Conservation (phyloP, 2,113 vertebrate species). For the Rhynchomys soricoides region DNA sequence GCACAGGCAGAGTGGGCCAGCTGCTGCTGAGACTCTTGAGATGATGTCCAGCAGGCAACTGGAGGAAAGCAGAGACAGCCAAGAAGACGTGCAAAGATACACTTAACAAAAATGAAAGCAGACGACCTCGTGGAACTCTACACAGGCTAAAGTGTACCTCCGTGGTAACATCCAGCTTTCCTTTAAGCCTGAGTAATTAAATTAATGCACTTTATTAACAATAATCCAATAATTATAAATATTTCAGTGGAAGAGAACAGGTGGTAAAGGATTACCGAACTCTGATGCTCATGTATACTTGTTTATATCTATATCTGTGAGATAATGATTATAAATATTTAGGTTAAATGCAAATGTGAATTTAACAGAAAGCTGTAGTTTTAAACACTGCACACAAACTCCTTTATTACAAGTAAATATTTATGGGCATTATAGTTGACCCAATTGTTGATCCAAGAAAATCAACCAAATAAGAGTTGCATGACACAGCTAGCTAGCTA, state of each 20-base stretch:
- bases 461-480: neutral
- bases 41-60: neutral
- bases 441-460: neutral
- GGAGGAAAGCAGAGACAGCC: neutral
- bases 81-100: neutral
- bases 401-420: neutral
- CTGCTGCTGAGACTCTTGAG: neutral
- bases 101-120: neutral
- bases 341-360: neutral
- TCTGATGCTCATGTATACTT: neutral
- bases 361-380: neutral
- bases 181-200: neutral
- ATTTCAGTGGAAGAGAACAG: neutral
- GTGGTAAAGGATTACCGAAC: neutral
- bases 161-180: rapidly evolving
- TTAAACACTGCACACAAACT: neutral
- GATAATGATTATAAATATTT: neutral
- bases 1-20: rapidly evolving
- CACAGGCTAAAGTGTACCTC: neutral
- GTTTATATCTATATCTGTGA: neutral
- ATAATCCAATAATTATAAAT: neutral
- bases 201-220: neutral
- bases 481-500: neutral
- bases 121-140: neutral
- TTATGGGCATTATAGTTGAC: neutral